Evolutionary conservation across 2,888 invertebrate genomes (phyloP).

Genomic region (Lottia scabra): DNA sequence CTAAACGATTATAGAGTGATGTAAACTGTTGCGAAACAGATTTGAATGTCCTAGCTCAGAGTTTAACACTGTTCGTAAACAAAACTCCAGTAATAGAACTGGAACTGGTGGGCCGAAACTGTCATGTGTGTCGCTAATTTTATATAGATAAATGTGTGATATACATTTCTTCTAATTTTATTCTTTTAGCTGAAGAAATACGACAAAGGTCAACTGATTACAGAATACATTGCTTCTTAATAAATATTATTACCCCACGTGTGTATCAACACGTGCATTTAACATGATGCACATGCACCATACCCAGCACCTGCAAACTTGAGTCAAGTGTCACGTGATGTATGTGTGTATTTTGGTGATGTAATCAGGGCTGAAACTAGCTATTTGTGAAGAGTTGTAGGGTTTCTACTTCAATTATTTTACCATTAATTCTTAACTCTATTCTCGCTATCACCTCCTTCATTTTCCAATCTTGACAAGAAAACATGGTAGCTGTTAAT

Average conservation of each 20-base stretch:
- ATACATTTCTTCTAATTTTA: too few species aligned
- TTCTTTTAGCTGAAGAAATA: too few species aligned
- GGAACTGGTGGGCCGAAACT: too few species aligned
- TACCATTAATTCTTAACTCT: neutral
- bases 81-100: too few species aligned
- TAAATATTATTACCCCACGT: neutral
- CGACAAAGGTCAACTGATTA: too few species aligned
- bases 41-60: too few species aligned
- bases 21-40: too few species aligned
- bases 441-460: neutral
- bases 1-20: too few species aligned
- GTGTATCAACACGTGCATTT: neutral
- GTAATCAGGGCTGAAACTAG: neutral
- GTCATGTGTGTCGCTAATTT: too few species aligned
- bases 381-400: neutral
- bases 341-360: neutral
- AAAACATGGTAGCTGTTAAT: too few species aligned
- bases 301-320: constrained; percentile 3
- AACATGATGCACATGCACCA: neutral
- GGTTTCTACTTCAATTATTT: neutral
- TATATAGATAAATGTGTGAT: too few species aligned
- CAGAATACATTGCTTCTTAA: neutral
- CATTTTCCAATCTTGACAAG: neutral
- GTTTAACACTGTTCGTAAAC: too few species aligned
- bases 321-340: neutral